Evolutionary conservation across 1,140 invertebrate species (phyloP).

Genomic region (Brachionus sp.): DNA sequence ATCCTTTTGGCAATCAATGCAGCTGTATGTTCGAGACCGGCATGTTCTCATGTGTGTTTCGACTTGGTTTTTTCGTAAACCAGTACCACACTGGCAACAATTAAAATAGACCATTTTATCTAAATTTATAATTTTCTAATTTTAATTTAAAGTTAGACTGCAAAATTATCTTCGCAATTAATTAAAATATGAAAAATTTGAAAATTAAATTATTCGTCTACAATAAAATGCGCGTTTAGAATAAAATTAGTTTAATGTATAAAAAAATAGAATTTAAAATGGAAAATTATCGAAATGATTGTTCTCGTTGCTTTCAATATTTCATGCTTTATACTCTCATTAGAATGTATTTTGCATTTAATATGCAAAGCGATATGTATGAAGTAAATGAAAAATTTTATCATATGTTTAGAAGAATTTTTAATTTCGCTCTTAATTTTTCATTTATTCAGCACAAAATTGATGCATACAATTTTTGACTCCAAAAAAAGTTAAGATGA

Average conservation of each 20-base stretch:
- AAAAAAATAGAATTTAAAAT: background rate
- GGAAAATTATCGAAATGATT: background rate
- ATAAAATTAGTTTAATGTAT: background rate
- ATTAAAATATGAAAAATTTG: background rate
- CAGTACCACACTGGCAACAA: slow-evolving; percentile 81
- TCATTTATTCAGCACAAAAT: background rate
- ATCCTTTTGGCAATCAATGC: slow-evolving; percentile 86
- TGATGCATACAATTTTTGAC: background rate
- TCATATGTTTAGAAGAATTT: background rate
- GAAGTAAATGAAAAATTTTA: background rate
- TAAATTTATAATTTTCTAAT: background rate
- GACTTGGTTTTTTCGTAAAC: slow-evolving; percentile 82
- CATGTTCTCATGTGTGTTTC: slow-evolving; percentile 70
- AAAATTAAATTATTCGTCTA: background rate
- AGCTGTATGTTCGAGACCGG: slow-evolving; percentile 77
- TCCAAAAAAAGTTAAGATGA: background rate
- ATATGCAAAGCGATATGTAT: background rate
- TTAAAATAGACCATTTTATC: slow-evolving; percentile 80
- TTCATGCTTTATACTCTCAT: background rate
- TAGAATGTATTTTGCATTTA: background rate
- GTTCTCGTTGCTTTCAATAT: slow-evolving; percentile 2
- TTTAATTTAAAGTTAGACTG: background rate
- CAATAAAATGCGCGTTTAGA: background rate
- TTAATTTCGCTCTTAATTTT: background rate
- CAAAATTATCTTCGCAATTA: background rate